These are phyloP conservation scores for Portevinia maculata DNA, from an alignment of 2,888 invertebrate species.

Conservation along the genomic window DNA sequence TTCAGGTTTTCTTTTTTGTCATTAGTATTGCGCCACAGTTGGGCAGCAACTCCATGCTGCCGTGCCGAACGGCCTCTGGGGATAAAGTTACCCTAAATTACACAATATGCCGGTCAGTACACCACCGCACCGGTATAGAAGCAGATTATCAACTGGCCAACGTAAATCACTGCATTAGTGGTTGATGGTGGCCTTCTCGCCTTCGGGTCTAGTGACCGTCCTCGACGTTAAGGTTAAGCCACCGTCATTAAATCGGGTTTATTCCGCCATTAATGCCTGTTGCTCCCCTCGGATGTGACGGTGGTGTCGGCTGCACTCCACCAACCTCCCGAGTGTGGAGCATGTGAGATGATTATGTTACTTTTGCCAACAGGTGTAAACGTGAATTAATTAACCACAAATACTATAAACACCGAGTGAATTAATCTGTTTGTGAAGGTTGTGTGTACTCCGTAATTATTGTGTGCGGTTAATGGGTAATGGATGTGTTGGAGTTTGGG, in stretches of 20 bases:
- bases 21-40: conserved; percentile 40
- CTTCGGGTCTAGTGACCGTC: conserved; percentile 69
- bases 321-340: conserved; percentile 37
- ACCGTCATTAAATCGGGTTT: conserved; percentile 79
- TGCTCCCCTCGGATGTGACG: conserved; percentile 75
- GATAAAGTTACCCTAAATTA: conserved; percentile 80
- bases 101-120: conserved; percentile 80
- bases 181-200: conserved; percentile 60
- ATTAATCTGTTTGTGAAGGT: conserved; percentile 72
- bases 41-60: conserved; percentile 48
- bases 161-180: conserved; percentile 74
- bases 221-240: conserved; percentile 65
- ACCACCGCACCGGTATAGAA: conserved; percentile 46
- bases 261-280: conserved; percentile 83
- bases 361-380: conserved; percentile 80
- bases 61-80: conserved; percentile 59
- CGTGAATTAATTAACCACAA: conserved; percentile 82
- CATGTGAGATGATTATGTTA: conserved; percentile 65
- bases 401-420: conserved; percentile 79
- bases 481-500: conserved; percentile 16
- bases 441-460: conserved; percentile 54
- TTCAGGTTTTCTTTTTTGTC: conserved; percentile 54
- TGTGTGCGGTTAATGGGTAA: conserved; percentile 46
- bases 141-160: conserved; percentile 72
- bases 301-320: conserved; percentile 58